Evolutionary conservation across 2,113 vertebrate genomes (phyloP), one percentile per base, ranked within the genome.

Genomic region (Mesitornis unicolor): DNA sequence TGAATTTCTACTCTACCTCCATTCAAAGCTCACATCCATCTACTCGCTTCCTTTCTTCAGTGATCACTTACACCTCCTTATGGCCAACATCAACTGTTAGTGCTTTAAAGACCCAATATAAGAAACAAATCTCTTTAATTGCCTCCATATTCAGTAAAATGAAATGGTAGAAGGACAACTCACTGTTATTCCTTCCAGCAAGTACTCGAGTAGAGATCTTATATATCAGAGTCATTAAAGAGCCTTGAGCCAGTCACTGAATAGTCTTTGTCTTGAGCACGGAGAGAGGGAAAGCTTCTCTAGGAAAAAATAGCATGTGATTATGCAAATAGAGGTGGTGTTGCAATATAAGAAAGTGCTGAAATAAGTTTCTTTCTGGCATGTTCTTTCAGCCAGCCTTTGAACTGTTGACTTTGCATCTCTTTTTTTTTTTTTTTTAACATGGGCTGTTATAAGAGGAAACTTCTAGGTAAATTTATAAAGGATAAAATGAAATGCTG

Each of bases 261-360:
- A 56, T 6, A 69, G 29, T 42, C 8, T 69, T 76, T 63, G 42
- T 54, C 50, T 61, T 40, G 16, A 82, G 71, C 43, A 40, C 0
- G 1, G 33, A 29, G 51, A 33, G 64, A 76, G 8, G n/a, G 7
- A 65, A 84, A 64, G 6, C 38, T 47, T 26, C 48, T 71, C 26
- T 70, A 22, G 36, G 59, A 69, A 19, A 40, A 74, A 57, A 25
- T 11, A 68, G 9, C 31, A 38, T 13, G 36, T 69, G 20, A 65
- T 75, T 89, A 59, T 69, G 74, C 78, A 91, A 77, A 42, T 19
- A 86, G 21, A 65, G 33, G 24, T 68, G 42, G 21, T 96, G 91
- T 95, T 93, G 84, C 93, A 93, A 94, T 59, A n/a, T 83, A 42
- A 84, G 67, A 85, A 93, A 82, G 29, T 84, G 88, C 79, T 92